These are phyloP conservation scores for Euspilapteryx auroguttella DNA, from an alignment of 2,888 invertebrate species.

Conservation along the genomic window DNA sequence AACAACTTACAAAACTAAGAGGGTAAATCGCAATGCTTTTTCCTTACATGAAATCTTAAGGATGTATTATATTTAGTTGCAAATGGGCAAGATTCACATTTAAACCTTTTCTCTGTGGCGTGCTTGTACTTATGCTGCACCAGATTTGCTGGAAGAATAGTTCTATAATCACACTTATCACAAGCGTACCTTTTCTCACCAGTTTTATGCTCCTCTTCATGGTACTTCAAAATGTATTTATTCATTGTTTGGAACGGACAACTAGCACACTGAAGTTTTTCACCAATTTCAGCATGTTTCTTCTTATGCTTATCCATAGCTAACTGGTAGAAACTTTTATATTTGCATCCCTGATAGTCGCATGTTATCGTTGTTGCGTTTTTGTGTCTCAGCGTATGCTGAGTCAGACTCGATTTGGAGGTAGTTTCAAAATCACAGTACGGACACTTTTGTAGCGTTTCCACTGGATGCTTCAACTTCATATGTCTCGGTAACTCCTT, in stretches of 20 bases:
- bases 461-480: constrained; percentile 20
- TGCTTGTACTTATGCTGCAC: constrained; percentile 52
- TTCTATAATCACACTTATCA: constrained; percentile 45
- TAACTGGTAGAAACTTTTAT: constrained; percentile 36
- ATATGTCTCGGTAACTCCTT: constrained; percentile 35
- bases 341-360: constrained; percentile 28
- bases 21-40: constrained; percentile 55
- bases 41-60: constrained; percentile 43
- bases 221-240: constrained; percentile 42
- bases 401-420: constrained; percentile 32
- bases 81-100: constrained; percentile 48
- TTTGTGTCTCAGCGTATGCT: constrained; percentile 39
- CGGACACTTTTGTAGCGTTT: constrained; percentile 22
- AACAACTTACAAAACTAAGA: no score
- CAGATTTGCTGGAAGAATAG: constrained; percentile 39
- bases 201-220: constrained; percentile 41
- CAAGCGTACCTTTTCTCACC: constrained; percentile 40
- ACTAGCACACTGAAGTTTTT: constrained; percentile 35
- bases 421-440: constrained; percentile 38
- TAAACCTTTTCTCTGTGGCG: constrained; percentile 40
- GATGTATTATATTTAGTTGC: constrained; percentile 51
- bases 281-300: constrained; percentile 31
- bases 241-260: constrained; percentile 49
- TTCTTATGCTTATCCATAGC: constrained; percentile 41
- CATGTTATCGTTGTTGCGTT: constrained; percentile 35